Base-by-base conservation (phyloP, 2,888 invertebrate genomes). In the Eristalis intricaria region DNA sequence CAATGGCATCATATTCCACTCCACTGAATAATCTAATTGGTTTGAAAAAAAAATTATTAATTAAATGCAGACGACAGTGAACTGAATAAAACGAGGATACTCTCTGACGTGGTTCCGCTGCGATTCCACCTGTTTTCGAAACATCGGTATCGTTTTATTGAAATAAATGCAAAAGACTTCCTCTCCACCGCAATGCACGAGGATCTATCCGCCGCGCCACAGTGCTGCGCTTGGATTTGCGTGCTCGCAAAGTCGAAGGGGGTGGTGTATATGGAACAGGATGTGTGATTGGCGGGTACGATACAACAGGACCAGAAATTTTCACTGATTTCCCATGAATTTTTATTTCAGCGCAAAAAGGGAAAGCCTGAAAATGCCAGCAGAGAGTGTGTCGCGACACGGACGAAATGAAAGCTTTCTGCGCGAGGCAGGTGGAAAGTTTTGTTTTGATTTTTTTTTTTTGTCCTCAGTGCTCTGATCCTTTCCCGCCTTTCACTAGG, bases 281-380 rank as follows among this genome's bases (percentile, higher is more conserved):
- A 77, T 66, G 71, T 71, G 65, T 73, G 66, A 63, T 75, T 70
- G 75, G 32, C 29, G 29, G 26, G 19, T 15, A 29, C 70, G 60
- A 70, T 75, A 38, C 35, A 10, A 35, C 38, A 71, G 76, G 32
- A 73, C 68, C 73, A 58, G 38, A 38, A 63, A 77, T 73, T 73
- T 81, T 69, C 43, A 38, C 84, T 77, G 84, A 85, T 85, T 81
- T 73, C 81, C 81, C 56, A 73, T 85, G 81, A 81, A 68, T 76
- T 84, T 76, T 63, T 40, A 66, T 58, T 63, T 56, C 19, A n/a
- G 38, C 60, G 4, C 2, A 56, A 29, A 74, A 35, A 56, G 15
- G 13, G 4, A 61, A 32, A 19, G 38, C 58, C n/a, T 5, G 64
- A 40, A 38, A 61, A 68, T 29, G 29, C 29, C 29, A 29, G 58